Evolutionary conservation across 2,888 invertebrate genomes (phyloP).

Genomic region (Polia nebulosa): DNA sequence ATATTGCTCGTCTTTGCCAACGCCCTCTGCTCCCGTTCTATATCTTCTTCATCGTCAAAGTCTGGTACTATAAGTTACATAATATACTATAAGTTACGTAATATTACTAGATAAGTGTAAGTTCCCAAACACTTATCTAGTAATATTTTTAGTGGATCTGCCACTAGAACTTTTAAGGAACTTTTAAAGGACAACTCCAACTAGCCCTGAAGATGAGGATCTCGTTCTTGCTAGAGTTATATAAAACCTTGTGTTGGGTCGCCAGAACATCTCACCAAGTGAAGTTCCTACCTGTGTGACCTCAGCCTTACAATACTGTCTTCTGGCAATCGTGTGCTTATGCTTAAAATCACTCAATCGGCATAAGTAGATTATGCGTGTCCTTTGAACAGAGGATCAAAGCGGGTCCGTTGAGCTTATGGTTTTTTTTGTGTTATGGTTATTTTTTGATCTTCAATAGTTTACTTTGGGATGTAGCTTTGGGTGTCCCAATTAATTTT

Average conservation of each 20-base stretch:
- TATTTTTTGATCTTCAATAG: slow-evolving; percentile 32
- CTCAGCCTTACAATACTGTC: slow-evolving; percentile 17
- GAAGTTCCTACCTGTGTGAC: neutral
- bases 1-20: too few species aligned
- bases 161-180: too few species aligned
- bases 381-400: slow-evolving; percentile 70
- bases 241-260: neutral
- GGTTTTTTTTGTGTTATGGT: slow-evolving; percentile 18
- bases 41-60: too few species aligned
- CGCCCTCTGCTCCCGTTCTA: too few species aligned
- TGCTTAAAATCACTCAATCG: slow-evolving; percentile 62
- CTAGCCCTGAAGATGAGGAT: neutral
- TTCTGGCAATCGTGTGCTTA: slow-evolving; percentile 29
- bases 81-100: too few species aligned
- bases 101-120: too few species aligned
- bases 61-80: too few species aligned
- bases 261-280: neutral
- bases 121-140: too few species aligned
- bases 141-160: too few species aligned
- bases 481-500: neutral
- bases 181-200: neutral
- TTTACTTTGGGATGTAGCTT: slow-evolving; percentile 5
- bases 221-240: neutral
- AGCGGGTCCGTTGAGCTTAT: slow-evolving; percentile 53
- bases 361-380: slow-evolving; percentile 68